Base-by-base conservation (phyloP, 1,140 invertebrate species). In the Lamellibrachia luymesi region DNA sequence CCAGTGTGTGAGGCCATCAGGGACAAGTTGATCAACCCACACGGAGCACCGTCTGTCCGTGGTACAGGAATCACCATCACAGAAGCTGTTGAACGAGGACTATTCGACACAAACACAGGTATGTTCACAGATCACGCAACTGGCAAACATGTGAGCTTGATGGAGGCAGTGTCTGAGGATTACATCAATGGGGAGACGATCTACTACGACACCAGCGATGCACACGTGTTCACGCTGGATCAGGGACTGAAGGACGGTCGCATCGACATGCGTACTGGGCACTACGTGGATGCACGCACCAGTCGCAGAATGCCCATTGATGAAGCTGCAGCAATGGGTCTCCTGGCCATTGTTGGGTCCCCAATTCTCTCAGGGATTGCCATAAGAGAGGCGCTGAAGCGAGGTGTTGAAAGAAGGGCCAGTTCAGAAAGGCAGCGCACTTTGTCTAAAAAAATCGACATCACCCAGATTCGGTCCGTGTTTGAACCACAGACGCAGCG, bases 211-310 rank as follows among this genome's bases (percentile, higher is more conserved):
- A 51, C 94, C n/a, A 94, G 94, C 52, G 94, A 93, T 25, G 94
- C 94, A 13, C 94, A 94, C 52, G 93, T 93, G 93, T 97, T 98
- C 27, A 96, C 98, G 89, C 96, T 99, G 25, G 97, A 98, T 1
- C 98, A 98, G 96, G 98, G 98, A 1, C 97, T 99, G 10, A 98
- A 98, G 94, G 98, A 98, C 96, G 98, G 98, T 89, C 96, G 98
- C 94, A 97, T 99, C 92, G 93, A 94, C 90, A 94, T 94, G 50
- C 92, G 93, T 10, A 92, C 92, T 50, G 92, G 98, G 95, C 97
- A 98, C 95, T 95, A 98, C 93, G 96, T 98, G 51, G 97, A 98
- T 94, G 98, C 98, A 56, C 95, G 92, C 22, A 90, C 98, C 94
- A 98, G 97, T 90, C 50, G 51, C 80, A 90, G 27, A 50, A 93